phyloP scores from a whole-genome alignment of 2,797 vertebrate genomes.

The Halcyon badia region DNA sequence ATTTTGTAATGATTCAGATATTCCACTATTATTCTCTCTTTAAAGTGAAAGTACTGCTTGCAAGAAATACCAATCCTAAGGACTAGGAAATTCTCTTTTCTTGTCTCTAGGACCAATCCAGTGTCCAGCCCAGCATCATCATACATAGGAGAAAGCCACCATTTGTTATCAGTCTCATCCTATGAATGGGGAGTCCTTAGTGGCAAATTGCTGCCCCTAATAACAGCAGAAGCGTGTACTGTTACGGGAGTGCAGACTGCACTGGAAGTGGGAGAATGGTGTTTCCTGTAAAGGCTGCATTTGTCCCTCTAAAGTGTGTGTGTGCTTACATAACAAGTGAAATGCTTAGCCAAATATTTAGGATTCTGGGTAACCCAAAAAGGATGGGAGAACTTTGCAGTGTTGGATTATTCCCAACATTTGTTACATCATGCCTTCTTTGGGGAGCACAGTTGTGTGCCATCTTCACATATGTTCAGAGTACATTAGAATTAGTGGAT shows the following conservation, averaged over 20 bases:
- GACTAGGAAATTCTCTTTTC: not conserved
- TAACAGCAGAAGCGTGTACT: not conserved
- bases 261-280: not conserved
- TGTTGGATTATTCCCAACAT: not conserved
- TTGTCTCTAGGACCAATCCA: not conserved
- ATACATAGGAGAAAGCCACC: not conserved
- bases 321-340: not conserved
- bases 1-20: conserved; percentile 29
- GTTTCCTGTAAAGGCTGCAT: not conserved
- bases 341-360: not conserved
- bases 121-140: not conserved
- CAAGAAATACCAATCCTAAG: not conserved
- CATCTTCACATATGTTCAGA: not conserved
- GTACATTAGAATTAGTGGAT: not conserved
- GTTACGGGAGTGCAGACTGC: not conserved
- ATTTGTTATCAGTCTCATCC: not conserved
- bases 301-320: not conserved
- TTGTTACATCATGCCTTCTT: conserved; percentile 5
- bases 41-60: conserved; percentile 21
- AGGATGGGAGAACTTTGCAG: not conserved
- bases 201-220: not conserved
- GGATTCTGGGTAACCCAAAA: not conserved
- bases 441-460: rapidly evolving
- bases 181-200: not conserved
- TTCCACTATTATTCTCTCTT: conserved; percentile 29